Evolutionary conservation across 2,113 vertebrate genomes (phyloP).

Genomic region (Microcebus tavaratra): DNA sequence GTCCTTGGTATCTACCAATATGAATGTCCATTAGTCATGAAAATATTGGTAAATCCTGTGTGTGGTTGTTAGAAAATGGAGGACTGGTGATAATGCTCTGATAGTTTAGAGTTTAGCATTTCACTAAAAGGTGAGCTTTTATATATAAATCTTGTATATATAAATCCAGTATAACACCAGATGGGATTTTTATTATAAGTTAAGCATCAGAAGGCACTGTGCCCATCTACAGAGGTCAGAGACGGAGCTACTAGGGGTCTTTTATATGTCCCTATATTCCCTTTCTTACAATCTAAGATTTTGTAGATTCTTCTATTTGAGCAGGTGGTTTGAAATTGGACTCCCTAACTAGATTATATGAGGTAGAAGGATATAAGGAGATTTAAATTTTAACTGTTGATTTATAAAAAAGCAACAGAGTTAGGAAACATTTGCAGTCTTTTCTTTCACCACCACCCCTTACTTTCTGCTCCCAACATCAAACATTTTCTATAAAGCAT

Average conservation of each 20-base stretch:
- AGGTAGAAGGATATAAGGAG: background rate
- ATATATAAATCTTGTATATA: background rate
- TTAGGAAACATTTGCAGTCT: background rate
- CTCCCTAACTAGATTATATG: background rate
- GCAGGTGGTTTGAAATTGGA: background rate
- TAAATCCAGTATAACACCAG: background rate
- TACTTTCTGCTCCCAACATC: background rate
- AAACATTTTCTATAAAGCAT: background rate
- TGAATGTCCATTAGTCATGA: background rate
- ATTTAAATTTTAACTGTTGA: background rate
- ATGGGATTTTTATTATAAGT: background rate
- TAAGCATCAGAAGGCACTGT: background rate
- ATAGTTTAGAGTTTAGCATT: background rate
- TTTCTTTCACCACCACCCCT: background rate
- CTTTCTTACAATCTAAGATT: background rate
- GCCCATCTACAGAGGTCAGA: background rate
- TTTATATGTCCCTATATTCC: background rate
- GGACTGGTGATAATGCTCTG: background rate
- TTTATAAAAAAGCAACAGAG: background rate
- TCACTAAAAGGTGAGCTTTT: background rate
- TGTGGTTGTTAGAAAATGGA: background rate
- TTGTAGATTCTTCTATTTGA: background rate
- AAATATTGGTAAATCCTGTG: background rate
- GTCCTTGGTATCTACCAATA: background rate
- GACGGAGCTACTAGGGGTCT: no score